Percentiles rank a stretch among this genome's conserved stretches.
phyloP scores from a whole-genome alignment of 2,888 invertebrate genomes.

The Amblyjoppa fuscipennis region DNA sequence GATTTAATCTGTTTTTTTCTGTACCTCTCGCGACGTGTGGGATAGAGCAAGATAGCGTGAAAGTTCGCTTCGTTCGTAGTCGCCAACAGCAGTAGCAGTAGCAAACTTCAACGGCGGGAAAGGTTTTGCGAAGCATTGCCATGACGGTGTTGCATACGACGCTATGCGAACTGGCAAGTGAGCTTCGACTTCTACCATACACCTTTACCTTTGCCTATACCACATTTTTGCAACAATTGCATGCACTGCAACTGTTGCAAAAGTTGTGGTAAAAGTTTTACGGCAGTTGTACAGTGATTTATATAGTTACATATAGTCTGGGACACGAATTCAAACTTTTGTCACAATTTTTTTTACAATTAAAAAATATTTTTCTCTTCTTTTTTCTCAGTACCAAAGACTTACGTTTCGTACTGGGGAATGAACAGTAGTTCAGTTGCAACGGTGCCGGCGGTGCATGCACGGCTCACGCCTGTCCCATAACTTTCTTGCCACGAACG shows the following conservation, averaged over 20 bases:
- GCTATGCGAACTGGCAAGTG: background rate
- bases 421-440: slow-evolving; percentile 8
- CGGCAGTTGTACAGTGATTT: background rate
- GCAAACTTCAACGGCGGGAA: slow-evolving; percentile 36
- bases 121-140: slow-evolving; percentile 28
- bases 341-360: background rate
- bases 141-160: background rate
- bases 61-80: slow-evolving; percentile 54
- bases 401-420: too few relatives aligned
- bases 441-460: slow-evolving; percentile 27
- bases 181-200: background rate
- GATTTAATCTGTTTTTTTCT: slow-evolving; percentile 57
- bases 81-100: slow-evolving; percentile 52
- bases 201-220: too few relatives aligned
- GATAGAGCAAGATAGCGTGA: slow-evolving; percentile 39
- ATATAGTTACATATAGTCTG: too few relatives aligned
- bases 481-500: slow-evolving; percentile 76
- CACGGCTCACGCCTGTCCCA: slow-evolving; percentile 64
- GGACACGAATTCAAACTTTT: background rate
- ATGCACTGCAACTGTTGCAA: background rate
- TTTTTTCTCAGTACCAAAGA: too few relatives aligned
- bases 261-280: background rate
- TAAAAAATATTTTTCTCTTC: background rate
- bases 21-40: slow-evolving; percentile 26
- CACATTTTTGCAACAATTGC: background rate